Evolutionary conservation across 1,140 invertebrate genomes (phyloP), one percentile per base, ranked within the genome.

Genomic region (Drosophila persimilis): DNA sequence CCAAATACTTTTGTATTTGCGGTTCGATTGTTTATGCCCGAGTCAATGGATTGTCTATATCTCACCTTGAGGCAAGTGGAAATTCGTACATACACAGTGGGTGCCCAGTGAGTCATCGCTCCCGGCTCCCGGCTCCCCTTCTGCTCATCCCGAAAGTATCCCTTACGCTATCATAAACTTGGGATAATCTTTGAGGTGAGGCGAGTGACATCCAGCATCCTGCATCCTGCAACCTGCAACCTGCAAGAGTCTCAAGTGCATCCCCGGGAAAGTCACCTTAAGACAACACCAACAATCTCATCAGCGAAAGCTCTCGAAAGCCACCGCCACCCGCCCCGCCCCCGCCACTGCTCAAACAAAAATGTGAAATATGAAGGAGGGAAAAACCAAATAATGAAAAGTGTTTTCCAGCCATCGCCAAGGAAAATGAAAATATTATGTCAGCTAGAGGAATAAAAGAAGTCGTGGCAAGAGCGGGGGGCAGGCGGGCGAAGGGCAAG

Each of bases 401-500:
- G 79, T 83, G 79, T 84, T 81, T 81, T 65, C 75, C 44, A 46
- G 43, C 47, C 56, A 63, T 52, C 54, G 52, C 64, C 47, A 45
- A 61, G 55, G 48, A 61, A 83, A 83, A 83, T 83, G 76, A 83
- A 83, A 83, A 83, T 83, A 84, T 83, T 83, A 85, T 83, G 80
- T 52, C 71, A 80, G 77, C 65, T 65, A 60, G 64, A 65, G 39
- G 61, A 67, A 84, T 72, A 83, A 71, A 59, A 58, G 63, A 51
- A 70, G 41, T 20, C 13, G 29, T 24, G 26, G 41, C 24, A 6
- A 6, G 24, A 5, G 24, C 4, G 3, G 24, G 24, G 24, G 24
- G 47, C 11, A 53, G 9, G 44, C 24, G 41, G 35, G 24, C 4
- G 24, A 26, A 39, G 39, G 39, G 51, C 22, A 17, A 53, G 22